Evolutionary conservation across 2,888 invertebrate genomes (phyloP).

Genomic region (Drosophila merina): DNA sequence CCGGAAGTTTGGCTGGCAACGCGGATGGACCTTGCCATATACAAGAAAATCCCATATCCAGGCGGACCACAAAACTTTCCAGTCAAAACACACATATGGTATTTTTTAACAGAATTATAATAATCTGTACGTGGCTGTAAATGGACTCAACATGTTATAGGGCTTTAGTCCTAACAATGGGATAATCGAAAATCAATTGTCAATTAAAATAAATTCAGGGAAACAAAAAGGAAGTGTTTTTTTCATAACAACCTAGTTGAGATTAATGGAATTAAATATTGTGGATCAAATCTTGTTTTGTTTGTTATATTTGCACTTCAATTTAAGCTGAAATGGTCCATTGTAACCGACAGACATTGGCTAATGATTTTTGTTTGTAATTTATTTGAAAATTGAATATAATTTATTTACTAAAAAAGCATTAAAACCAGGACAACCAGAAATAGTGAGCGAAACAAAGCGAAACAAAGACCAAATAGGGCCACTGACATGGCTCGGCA

Average conservation of each 20-base stretch:
- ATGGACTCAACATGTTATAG: conserved; percentile 19
- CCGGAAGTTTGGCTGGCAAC: conserved; percentile 29
- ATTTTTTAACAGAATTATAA: conserved; percentile 50
- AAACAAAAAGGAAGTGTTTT: neutral
- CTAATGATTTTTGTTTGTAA: conserved; percentile 60
- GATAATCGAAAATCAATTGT: conserved; percentile 20
- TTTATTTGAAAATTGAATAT: conserved; percentile 71
- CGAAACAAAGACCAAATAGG: conserved; percentile 18
- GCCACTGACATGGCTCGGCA: conserved; percentile 36
- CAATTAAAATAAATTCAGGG: conserved; percentile 6
- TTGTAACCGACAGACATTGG: conserved; percentile 23
- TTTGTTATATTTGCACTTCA: conserved; percentile 5
- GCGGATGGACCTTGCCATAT: conserved; percentile 14
- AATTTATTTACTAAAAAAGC: conserved; percentile 62
- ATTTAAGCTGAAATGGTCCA: conserved; percentile 9
- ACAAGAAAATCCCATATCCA: conserved; percentile 63
- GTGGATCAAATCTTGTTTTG: neutral
- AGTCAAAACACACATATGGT: conserved; percentile 1
- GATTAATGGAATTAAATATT: conserved; percentile 20
- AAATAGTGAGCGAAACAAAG: neutral
- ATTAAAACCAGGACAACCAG: conserved; percentile 27
- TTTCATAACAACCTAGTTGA: conserved; percentile 4
- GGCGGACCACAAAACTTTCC: conserved; percentile 54
- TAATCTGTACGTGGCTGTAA: conserved; percentile 51
- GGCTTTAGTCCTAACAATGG: conserved; percentile 13